phyloP scores from a whole-genome alignment of 2,888 invertebrate genomes.

The Pristionchus mayeri region DNA sequence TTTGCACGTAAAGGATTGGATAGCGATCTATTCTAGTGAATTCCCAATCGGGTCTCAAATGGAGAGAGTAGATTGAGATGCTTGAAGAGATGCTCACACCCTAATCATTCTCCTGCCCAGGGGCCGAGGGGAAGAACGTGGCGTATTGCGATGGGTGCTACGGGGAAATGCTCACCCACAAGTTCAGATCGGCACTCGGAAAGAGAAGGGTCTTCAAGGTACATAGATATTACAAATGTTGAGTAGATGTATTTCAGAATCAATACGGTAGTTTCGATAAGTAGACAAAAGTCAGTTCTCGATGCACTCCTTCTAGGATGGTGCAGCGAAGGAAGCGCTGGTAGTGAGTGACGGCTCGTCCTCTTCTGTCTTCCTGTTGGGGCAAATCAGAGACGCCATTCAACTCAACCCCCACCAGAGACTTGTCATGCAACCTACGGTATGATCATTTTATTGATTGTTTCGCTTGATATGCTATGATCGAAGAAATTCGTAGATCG shows the following conservation, averaged over 20 bases:
- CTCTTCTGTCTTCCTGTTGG: slow-evolving; percentile 40
- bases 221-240: too few relatives aligned
- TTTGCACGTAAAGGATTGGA: too few relatives aligned
- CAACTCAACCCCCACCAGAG: slow-evolving; percentile 5
- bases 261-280: too few relatives aligned
- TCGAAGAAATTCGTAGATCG: background rate
- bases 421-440: slow-evolving; percentile 47
- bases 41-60: background rate
- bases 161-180: slow-evolving; percentile 46
- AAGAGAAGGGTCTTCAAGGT: slow-evolving; percentile 50
- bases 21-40: background rate
- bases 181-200: slow-evolving; percentile 45
- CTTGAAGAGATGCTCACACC: background rate
- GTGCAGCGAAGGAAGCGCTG: slow-evolving; percentile 36
- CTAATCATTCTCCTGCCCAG: too few relatives aligned
- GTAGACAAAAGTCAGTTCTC: too few relatives aligned
- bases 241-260: too few relatives aligned
- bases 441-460: background rate
- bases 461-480: background rate
- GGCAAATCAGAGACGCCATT: slow-evolving; percentile 38
- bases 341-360: slow-evolving; percentile 12
- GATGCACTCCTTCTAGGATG: slow-evolving; percentile 7
- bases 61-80: background rate
- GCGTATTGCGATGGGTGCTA: slow-evolving; percentile 47
- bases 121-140: slow-evolving; percentile 44